These are phyloP conservation scores for Gisinianus flammeolus DNA, from an alignment of 2,888 invertebrate species.

Conservation along the genomic window DNA sequence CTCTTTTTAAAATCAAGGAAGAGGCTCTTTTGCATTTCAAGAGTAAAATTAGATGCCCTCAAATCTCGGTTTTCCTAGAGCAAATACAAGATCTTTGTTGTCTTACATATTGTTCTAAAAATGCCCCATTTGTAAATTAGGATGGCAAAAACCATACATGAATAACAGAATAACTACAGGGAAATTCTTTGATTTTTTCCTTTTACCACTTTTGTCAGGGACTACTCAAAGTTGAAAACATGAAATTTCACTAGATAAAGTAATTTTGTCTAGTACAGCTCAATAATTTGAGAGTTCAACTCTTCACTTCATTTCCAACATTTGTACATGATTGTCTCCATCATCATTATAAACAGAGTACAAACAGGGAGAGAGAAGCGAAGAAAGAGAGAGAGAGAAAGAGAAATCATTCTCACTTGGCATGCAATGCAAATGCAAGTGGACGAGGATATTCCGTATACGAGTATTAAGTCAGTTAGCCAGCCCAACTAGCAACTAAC, in stretches of 20 bases:
- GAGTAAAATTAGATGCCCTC: too few relatives aligned
- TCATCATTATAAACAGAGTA: too few relatives aligned
- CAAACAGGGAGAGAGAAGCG: background rate
- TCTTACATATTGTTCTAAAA: background rate
- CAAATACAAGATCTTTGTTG: background rate
- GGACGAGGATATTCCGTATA: too few relatives aligned
- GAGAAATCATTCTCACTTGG: slow-evolving; percentile 31
- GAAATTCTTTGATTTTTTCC: background rate
- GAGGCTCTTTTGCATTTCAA: too few relatives aligned
- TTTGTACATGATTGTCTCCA: slow-evolving; percentile 4
- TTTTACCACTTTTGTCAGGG: background rate
- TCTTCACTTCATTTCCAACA: slow-evolving; percentile 32
- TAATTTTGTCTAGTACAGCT: slow-evolving; percentile 41
- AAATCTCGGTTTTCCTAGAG: too few relatives aligned
- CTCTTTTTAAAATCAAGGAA: too few relatives aligned
- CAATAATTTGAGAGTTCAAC: slow-evolving; percentile 36
- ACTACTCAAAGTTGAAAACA: slow-evolving; percentile 19
- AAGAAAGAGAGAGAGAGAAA: slow-evolving; percentile 14
- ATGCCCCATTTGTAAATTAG: background rate
- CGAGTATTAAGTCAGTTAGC: too few relatives aligned
- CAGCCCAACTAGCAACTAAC: too few relatives aligned
- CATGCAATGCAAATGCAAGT: too few relatives aligned
- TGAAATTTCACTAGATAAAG: slow-evolving; percentile 36
- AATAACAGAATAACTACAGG: background rate
- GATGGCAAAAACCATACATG: background rate